These are phyloP conservation scores for Okapia johnstoni DNA, from an alignment of 2,113 vertebrate genomes.

Conservation along the genomic window DNA sequence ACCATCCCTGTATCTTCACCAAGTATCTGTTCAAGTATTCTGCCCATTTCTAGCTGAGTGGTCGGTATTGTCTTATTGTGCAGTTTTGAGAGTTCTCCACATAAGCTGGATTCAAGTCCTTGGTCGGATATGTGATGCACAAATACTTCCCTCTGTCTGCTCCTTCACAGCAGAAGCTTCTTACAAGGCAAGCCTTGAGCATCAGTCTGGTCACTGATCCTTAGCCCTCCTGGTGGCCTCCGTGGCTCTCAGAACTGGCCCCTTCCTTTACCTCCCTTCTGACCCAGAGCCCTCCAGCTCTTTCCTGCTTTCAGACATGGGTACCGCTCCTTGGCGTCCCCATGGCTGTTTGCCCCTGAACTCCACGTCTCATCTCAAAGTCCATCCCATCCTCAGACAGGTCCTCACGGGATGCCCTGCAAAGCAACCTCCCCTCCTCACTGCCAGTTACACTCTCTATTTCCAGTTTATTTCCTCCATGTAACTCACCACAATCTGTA, in stretches of 20 bases:
- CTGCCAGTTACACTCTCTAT: background rate
- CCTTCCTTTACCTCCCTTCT: background rate
- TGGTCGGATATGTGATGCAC: accelerated
- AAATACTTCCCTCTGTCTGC: background rate
- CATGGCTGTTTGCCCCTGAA: background rate
- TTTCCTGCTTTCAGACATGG: background rate
- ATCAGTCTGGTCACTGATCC: background rate
- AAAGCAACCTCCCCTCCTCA: background rate
- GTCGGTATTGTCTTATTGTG: background rate
- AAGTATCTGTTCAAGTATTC: background rate
- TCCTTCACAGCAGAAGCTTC: background rate
- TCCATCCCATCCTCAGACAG: background rate
- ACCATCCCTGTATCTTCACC: background rate
- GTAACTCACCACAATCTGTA: background rate
- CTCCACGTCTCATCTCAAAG: background rate
- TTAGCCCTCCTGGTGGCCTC: background rate
- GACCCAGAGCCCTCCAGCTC: background rate
- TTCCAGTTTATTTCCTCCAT: background rate
- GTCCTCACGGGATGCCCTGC: background rate
- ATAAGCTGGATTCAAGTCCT: background rate
- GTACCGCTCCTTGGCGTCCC: background rate
- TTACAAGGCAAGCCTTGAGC: background rate
- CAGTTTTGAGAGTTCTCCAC: background rate
- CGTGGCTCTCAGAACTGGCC: background rate
- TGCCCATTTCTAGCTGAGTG: background rate